Evolutionary conservation across 2,797 vertebrate species (phyloP).

Genomic region (Mus minutoides): DNA sequence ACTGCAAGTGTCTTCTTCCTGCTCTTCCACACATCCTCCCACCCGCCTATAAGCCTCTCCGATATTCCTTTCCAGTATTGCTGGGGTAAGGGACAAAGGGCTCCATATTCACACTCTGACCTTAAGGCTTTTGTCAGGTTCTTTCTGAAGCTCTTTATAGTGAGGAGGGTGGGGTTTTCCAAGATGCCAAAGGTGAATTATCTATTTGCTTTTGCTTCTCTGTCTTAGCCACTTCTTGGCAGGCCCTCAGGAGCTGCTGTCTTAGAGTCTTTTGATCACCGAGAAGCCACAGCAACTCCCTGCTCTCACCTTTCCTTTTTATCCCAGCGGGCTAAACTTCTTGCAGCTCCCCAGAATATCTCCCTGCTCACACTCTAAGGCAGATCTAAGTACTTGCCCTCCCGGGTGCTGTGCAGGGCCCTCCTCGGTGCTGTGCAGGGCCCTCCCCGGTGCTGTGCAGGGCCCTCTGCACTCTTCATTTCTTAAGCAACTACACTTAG

Average conservation of each 20-base stretch:
- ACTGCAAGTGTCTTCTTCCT: background rate
- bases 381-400: background rate
- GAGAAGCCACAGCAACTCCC: background rate
- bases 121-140: background rate
- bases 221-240: background rate
- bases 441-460: background rate
- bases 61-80: background rate
- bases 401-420: background rate
- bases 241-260: background rate
- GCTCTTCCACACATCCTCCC: background rate
- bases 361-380: background rate
- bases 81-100: background rate
- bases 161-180: background rate
- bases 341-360: background rate
- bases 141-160: conserved; percentile 5
- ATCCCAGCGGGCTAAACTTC: background rate
- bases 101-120: background rate
- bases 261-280: background rate
- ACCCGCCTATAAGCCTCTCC: background rate
- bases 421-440: background rate
- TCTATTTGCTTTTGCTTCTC: background rate
- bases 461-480: background rate
- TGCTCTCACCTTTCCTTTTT: background rate
- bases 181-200: conserved; percentile 10
- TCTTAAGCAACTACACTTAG: background rate